Percentiles rank a stretch among this genome's conserved stretches.
These are phyloP conservation scores for Piezodorus guildinii DNA, from an alignment of 1,140 invertebrate species.

Conservation along the genomic window DNA sequence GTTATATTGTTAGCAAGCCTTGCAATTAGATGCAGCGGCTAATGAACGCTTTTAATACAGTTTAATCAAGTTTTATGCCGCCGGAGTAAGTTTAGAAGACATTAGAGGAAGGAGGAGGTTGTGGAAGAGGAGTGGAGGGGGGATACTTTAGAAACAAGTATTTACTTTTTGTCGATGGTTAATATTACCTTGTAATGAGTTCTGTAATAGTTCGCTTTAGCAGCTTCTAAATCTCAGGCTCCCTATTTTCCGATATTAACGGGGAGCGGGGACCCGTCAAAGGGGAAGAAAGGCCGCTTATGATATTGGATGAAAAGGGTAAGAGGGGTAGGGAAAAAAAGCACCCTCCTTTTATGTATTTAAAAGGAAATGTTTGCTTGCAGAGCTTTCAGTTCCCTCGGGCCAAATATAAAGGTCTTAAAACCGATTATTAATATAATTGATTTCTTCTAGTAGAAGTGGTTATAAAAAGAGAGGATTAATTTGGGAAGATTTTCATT, in stretches of 20 bases:
- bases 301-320: too few relatives aligned
- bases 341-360: too few relatives aligned
- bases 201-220: slow-evolving; percentile 5
- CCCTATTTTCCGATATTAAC: background rate
- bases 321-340: too few relatives aligned
- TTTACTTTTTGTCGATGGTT: slow-evolving; percentile 4
- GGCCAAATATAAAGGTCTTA: too few relatives aligned
- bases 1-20: too few relatives aligned
- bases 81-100: slow-evolving; percentile 1
- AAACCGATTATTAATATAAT: too few relatives aligned
- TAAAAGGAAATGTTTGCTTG: too few relatives aligned
- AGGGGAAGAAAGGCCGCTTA: background rate
- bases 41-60: slow-evolving; percentile 4
- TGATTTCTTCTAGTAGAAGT: too few relatives aligned
- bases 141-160: background rate
- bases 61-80: slow-evolving; percentile 3
- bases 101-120: background rate
- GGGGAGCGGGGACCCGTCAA: background rate
- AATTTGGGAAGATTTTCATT: too few relatives aligned
- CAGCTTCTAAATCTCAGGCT: background rate
- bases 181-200: slow-evolving; percentile 7
- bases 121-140: background rate
- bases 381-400: too few relatives aligned
- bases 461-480: too few relatives aligned
- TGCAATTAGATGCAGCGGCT: background rate